Conservation (phyloP, 2,888 invertebrate genomes). For the Drosophila anomelani region DNA sequence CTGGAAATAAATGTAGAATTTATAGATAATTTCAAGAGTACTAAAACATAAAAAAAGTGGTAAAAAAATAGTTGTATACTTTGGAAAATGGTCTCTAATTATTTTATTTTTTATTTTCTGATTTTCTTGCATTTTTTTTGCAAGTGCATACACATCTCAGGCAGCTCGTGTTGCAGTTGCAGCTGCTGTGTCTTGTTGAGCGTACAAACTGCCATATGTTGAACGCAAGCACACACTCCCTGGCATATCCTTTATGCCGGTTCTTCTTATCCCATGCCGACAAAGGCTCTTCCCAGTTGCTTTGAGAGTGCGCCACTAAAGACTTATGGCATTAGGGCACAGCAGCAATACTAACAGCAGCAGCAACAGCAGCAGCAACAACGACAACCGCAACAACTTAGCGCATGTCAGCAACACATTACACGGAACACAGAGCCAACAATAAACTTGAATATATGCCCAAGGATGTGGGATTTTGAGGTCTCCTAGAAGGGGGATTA, state of each 20-base stretch:
- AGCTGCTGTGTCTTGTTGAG: slow-evolving; percentile 45
- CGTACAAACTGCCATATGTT: slow-evolving; percentile 46
- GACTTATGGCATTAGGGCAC: slow-evolving; percentile 73
- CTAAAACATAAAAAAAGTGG: accelerated
- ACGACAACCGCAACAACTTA: slow-evolving; percentile 42
- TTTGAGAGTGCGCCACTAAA: slow-evolving; percentile 56
- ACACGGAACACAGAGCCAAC: slow-evolving; percentile 43
- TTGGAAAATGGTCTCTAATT: not conserved
- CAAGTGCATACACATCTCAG: not conserved
- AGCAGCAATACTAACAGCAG: slow-evolving; percentile 38
- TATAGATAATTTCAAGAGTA: too few species aligned
- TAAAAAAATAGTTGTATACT: too few species aligned
- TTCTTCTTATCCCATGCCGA: slow-evolving; percentile 24
- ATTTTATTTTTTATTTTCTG: not conserved
- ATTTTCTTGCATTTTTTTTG: not conserved
- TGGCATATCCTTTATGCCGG: slow-evolving; percentile 33
- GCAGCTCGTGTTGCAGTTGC: slow-evolving; percentile 52
- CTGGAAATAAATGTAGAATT: not conserved
- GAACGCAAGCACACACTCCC: slow-evolving; percentile 25
- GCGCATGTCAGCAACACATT: slow-evolving; percentile 76
- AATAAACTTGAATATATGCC: slow-evolving; percentile 18
- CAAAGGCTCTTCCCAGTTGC: slow-evolving; percentile 38
- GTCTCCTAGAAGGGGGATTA: not conserved
- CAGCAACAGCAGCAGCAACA: slow-evolving; percentile 20
- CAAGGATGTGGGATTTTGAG: slow-evolving; percentile 11